Conservation (phyloP, 2,113 vertebrate species). For the Semnornis frantzii region DNA sequence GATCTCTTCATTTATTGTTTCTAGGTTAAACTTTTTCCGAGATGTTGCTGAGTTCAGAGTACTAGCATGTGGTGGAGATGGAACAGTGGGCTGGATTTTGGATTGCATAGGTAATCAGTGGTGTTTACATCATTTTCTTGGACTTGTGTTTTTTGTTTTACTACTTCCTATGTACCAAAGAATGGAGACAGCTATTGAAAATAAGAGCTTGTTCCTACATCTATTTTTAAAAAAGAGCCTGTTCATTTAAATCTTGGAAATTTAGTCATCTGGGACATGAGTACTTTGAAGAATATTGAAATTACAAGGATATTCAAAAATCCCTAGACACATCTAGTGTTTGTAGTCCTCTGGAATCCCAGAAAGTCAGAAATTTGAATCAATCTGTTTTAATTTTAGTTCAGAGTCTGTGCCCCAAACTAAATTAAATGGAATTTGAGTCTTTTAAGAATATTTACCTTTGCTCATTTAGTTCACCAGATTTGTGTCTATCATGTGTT, state of each 20-base stretch:
- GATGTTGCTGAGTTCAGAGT: constrained; percentile 92
- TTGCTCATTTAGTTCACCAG: neutral
- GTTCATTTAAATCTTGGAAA: neutral
- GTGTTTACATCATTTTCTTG: neutral
- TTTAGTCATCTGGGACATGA: neutral
- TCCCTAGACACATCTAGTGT: neutral
- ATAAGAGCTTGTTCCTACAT: neutral
- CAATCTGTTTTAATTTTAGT: neutral
- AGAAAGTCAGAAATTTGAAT: neutral
- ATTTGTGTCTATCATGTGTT: neutral
- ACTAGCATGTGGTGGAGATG: constrained; percentile 93
- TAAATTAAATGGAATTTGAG: neutral
- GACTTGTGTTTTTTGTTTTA: neutral
- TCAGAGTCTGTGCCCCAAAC: neutral
- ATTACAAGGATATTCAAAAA: neutral
- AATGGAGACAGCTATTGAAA: neutral
- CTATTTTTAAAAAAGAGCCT: neutral
- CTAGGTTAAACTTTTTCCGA: constrained; percentile 94
- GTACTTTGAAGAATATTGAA: neutral
- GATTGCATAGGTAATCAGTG: constrained; percentile 91
- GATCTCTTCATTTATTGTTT: constrained; percentile 37
- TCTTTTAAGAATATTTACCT: neutral
- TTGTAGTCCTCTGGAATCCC: neutral
- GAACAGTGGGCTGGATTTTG: constrained; percentile 95
- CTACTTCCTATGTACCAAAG: neutral